These are phyloP conservation scores for Argyra leucocephala DNA, from an alignment of 2,888 invertebrate species.

Conservation along the genomic window DNA sequence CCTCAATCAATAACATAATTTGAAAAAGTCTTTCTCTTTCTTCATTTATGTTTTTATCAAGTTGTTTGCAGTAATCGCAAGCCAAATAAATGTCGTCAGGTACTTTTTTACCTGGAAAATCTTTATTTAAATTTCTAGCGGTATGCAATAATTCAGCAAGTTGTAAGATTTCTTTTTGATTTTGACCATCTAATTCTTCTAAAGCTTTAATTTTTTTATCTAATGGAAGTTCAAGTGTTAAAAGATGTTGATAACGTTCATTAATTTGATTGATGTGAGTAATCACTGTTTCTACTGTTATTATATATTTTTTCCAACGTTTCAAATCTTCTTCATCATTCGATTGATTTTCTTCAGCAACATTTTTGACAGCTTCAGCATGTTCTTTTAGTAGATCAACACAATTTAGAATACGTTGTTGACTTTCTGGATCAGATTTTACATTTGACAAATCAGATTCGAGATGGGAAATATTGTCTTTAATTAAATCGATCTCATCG, in stretches of 20 bases:
- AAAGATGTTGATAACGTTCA: constrained; percentile 31
- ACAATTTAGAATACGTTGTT: constrained; percentile 48
- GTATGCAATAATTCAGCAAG: constrained; percentile 53
- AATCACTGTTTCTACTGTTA: constrained; percentile 49
- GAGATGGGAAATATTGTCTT: constrained; percentile 56
- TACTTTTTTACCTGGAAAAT: constrained; percentile 58
- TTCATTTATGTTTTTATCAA: constrained; percentile 58
- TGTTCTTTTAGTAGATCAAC: constrained; percentile 55
- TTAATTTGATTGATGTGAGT: constrained; percentile 32
- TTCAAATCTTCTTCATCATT: constrained; percentile 52
- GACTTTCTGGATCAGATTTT: constrained; percentile 43
- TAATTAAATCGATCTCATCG: constrained; percentile 57
- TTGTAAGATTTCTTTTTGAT: constrained; percentile 53
- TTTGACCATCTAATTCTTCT: constrained; percentile 59
- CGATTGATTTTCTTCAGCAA: constrained; percentile 52
- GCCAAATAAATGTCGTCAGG: constrained; percentile 57
- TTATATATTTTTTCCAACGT: constrained; percentile 62
- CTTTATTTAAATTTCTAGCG: constrained; percentile 55
- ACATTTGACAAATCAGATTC: constrained; percentile 49
- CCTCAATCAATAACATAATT: constrained; percentile 65
- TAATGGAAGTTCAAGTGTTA: constrained; percentile 51
- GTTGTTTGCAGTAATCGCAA: constrained; percentile 57
- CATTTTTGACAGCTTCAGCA: constrained; percentile 58
- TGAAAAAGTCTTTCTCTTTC: constrained; percentile 71
- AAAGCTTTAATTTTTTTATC: constrained; percentile 58